These are phyloP conservation scores for Protonemura montana DNA, from an alignment of 2,888 invertebrate species.

Conservation along the genomic window DNA sequence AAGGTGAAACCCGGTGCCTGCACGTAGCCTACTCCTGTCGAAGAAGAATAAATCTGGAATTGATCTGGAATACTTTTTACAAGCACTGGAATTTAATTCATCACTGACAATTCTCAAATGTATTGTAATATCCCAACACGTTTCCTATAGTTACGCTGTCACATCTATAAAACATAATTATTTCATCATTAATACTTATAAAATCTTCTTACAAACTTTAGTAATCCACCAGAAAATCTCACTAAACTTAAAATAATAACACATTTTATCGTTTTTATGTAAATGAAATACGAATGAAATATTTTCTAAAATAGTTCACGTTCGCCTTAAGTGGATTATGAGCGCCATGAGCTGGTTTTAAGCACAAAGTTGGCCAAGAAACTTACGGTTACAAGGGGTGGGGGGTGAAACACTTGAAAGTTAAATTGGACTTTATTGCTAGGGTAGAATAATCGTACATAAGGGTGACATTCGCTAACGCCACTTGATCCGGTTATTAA, in stretches of 20 bases:
- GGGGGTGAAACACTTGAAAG: slow-evolving; percentile 22
- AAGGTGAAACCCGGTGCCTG: no score
- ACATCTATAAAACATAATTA: not conserved
- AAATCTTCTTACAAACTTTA: not conserved
- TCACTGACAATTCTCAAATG: no score
- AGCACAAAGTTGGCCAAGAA: not conserved
- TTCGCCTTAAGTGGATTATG: not conserved
- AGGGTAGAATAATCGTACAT: not conserved
- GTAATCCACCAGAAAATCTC: not conserved
- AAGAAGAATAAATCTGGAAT: no score
- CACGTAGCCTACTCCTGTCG: no score
- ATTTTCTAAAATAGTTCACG: not conserved
- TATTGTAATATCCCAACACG: no score
- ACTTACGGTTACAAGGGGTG: not conserved
- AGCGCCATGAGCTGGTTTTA: not conserved
- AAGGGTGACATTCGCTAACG: slow-evolving; percentile 18
- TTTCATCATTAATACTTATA: not conserved
- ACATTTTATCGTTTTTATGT: slow-evolving; percentile 9
- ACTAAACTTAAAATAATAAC: not conserved
- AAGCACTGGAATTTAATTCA: no score
- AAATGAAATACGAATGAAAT: slow-evolving; percentile 18
- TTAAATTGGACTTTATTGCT: slow-evolving; percentile 18
- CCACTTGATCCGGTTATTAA: slow-evolving; percentile 36
- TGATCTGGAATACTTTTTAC: no score
- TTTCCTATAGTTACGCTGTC: not conserved